A percentile compares a stretch with the other conserved stretches of the same genome.
These are phyloP conservation scores for Pseudococcus longispinus DNA, from an alignment of 2,888 invertebrate genomes.

Conservation along the genomic window DNA sequence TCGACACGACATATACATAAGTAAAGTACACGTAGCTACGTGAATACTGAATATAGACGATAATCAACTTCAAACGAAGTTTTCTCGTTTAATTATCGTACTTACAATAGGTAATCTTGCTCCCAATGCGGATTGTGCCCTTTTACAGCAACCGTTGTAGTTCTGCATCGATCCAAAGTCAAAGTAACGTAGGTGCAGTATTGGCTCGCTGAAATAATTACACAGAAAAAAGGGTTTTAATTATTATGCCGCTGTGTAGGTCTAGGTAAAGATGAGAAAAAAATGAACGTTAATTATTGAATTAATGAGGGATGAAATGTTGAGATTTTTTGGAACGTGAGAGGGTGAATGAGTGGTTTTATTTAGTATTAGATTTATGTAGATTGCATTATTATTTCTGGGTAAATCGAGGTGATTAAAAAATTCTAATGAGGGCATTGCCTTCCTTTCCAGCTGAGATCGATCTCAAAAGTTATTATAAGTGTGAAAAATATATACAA, in stretches of 20 bases:
- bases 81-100: conserved; percentile 62
- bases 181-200: conserved; percentile 96
- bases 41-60: not conserved
- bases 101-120: conserved; percentile 99
- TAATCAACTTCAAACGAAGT: not conserved
- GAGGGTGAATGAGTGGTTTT: not conserved
- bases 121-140: conserved; percentile 97
- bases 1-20: not conserved
- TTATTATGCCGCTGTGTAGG: not conserved
- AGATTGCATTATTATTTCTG: not conserved
- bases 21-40: not conserved
- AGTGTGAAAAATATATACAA: too few species aligned
- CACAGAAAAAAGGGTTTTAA: not conserved
- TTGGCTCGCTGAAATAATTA: conserved; percentile 75
- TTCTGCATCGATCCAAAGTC: conserved; percentile 97
- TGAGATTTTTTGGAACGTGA: not conserved
- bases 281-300: not conserved
- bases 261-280: not conserved
- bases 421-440: too few species aligned
- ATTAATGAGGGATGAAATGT: not conserved
- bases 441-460: too few species aligned
- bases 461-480: too few species aligned
- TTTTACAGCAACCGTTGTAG: conserved; percentile 95
- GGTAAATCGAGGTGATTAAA: too few species aligned
- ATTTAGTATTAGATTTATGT: too few species aligned